Percentiles rank a stretch among this genome's conserved stretches.
phyloP scores from a whole-genome alignment of 30 jellyfish, hydroid and myxozoan species.

The Rhopilema esculentum region DNA sequence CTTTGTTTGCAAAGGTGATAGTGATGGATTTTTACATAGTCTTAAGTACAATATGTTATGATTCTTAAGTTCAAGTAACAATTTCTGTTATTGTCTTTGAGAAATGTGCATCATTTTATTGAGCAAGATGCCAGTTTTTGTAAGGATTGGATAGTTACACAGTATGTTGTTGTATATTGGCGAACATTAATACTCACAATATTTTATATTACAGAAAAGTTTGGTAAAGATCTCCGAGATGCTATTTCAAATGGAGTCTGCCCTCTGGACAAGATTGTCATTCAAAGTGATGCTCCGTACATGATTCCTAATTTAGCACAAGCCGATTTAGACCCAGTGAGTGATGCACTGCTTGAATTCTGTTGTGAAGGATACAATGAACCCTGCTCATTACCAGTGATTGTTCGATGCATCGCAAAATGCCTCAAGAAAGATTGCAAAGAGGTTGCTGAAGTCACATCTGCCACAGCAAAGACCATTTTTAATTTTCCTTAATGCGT shows the following conservation, averaged over 20 bases:
- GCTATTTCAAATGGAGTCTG: constrained; percentile 87
- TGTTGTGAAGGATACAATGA: constrained; percentile 81
- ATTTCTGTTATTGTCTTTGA: too few species aligned
- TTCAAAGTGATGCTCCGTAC: constrained; percentile 96
- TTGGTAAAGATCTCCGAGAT: constrained; percentile 82
- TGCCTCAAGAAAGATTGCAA: constrained; percentile 86
- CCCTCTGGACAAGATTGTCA: constrained; percentile 83
- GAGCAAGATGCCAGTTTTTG: too few species aligned
- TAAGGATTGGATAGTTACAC: too few species aligned
- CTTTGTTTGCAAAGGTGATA: constrained; percentile 86
- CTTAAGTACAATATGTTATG: too few species aligned
- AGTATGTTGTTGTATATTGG: too few species aligned
- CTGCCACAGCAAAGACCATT: constrained; percentile 87
- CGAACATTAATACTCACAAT: neutral
- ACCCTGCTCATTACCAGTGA: constrained; percentile 90
- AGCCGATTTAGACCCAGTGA: constrained; percentile 88
- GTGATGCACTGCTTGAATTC: constrained; percentile 83
- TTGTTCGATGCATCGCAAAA: constrained; percentile 88
- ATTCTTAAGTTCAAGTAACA: too few species aligned
- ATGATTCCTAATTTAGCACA: constrained; percentile 91
- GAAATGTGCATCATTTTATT: too few species aligned
- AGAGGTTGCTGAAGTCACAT: constrained; percentile 82
- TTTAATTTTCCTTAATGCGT: constrained; percentile 68
- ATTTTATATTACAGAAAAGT: constrained; percentile 65
- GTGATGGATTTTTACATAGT: neutral